Evolutionary conservation across 2,113 vertebrate species (phyloP).

Genomic region (Halichoeres trimaculatus): DNA sequence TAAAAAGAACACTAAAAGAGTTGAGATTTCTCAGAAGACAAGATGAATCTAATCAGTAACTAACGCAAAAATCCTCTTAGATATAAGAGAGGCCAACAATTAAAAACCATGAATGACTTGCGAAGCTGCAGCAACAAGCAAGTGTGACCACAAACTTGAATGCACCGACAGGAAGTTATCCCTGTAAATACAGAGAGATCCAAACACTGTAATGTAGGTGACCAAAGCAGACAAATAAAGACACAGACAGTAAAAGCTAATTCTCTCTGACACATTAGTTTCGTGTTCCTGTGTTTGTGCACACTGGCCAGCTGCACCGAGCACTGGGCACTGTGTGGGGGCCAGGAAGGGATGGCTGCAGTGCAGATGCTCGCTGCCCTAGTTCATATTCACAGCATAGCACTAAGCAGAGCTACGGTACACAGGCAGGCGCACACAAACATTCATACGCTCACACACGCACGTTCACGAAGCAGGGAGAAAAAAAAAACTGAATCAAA

Average conservation of each 20-base stretch:
- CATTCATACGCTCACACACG: constrained; percentile 1
- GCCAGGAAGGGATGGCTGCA: constrained; percentile 71
- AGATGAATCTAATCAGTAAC: no score
- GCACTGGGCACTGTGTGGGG: constrained; percentile 40
- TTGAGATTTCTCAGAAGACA: no score
- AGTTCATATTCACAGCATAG: constrained; percentile 78
- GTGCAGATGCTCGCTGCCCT: constrained; percentile 74
- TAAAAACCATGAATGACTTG: no score
- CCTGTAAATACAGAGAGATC: not conserved
- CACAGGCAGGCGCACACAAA: constrained; percentile 44
- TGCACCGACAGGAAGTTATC: not conserved
- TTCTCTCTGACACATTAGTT: not conserved
- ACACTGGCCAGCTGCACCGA: constrained; percentile 50
- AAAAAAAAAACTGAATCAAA: no score
- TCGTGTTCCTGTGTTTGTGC: constrained; percentile 14
- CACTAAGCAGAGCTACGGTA: constrained; percentile 50
- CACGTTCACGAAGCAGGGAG: constrained; percentile 22
- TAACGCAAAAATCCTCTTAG: no score
- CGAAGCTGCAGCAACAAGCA: no score
- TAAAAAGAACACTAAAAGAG: no score
- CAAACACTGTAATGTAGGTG: not conserved
- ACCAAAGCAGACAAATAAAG: constrained; percentile 31
- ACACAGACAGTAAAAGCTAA: constrained; percentile 5
- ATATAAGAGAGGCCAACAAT: no score
- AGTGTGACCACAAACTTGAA: not conserved